Conservation (phyloP, 2,888 invertebrate species). For the Hylaea fasciaria region DNA sequence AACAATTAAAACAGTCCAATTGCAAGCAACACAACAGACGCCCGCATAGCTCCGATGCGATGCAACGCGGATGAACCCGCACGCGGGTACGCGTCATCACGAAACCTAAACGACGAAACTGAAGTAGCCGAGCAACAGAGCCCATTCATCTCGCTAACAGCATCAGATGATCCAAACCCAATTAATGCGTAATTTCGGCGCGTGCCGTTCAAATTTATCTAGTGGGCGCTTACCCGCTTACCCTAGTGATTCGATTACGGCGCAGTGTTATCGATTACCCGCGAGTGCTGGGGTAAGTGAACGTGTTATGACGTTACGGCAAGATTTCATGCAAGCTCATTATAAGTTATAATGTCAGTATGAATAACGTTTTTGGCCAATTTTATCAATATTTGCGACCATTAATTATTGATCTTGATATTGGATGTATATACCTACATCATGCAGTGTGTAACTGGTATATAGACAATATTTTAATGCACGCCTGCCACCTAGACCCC, state of each 20-base stretch:
- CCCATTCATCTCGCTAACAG: conserved; percentile 53
- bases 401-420: no score
- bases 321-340: background rate
- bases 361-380: no score
- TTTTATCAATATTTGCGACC: no score
- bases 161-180: conserved; percentile 62
- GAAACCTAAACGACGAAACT: conserved; percentile 6
- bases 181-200: conserved; percentile 68
- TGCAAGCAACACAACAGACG: no score
- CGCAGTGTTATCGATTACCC: conserved; percentile 29
- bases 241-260: conserved; percentile 29
- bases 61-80: no score
- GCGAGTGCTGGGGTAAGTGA: conserved; percentile 8
- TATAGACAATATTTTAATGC: no score
- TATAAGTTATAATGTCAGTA: no score
- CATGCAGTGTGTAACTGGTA: no score
- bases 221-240: conserved; percentile 33
- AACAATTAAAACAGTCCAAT: background rate
- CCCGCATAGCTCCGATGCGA: no score
- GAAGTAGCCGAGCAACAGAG: conserved; percentile 38
- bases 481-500: no score
- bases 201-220: conserved; percentile 56
- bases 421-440: no score
- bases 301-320: conserved; percentile 5
- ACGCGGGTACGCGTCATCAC: no score